Evolutionary conservation across 2,888 invertebrate genomes (phyloP).

Genomic region (Aplocera efformata): DNA sequence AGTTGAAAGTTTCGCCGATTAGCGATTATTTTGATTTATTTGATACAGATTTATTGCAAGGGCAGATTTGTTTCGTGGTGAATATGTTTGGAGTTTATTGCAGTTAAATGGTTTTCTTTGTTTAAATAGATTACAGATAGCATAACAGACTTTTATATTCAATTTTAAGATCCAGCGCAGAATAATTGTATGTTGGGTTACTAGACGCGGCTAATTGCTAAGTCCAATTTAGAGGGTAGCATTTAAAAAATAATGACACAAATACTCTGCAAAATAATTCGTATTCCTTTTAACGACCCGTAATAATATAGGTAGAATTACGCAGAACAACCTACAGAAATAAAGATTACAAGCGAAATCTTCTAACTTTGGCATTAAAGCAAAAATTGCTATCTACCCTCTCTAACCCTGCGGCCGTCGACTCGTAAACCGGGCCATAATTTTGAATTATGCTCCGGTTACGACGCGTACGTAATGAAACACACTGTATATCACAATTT

Average conservation of each 20-base stretch:
- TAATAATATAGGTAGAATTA: constrained; percentile 29
- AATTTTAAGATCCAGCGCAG: too few species aligned
- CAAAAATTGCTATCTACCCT: constrained; percentile 27
- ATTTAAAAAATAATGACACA: too few species aligned
- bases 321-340: constrained; percentile 15
- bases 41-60: constrained; percentile 26
- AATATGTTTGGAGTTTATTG: constrained; percentile 14
- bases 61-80: constrained; percentile 16
- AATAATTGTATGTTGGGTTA: too few species aligned
- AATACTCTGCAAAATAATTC: not conserved
- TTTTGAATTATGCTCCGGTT: constrained; percentile 65
- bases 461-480: constrained; percentile 67
- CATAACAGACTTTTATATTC: too few species aligned
- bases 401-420: constrained; percentile 34
- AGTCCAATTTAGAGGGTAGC: too few species aligned
- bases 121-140: too few species aligned
- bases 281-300: constrained; percentile 10
- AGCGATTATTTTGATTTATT: constrained; percentile 30
- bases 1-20: constrained; percentile 41
- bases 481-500: constrained; percentile 68
- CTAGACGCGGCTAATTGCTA: too few species aligned
- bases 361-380: constrained; percentile 21
- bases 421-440: constrained; percentile 63
- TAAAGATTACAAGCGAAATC: constrained; percentile 23
- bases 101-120: constrained; percentile 3